Evolutionary conservation across 92 coral and sea anemone species (phyloP).

Genomic region (Ricordea florida): DNA sequence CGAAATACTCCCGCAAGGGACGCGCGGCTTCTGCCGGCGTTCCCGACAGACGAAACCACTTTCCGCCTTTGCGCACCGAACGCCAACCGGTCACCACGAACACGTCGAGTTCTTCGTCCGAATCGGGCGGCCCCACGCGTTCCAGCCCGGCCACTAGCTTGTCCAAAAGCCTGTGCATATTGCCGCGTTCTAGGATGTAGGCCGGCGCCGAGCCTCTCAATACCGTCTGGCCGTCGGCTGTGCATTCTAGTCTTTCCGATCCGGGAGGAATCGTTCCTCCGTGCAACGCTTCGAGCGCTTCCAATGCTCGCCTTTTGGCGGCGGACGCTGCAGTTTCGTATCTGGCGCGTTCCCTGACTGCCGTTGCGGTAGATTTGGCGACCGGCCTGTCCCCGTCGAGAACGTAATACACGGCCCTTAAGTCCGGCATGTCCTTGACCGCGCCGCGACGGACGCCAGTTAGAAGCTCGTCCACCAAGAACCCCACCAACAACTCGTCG

Average conservation of each 20-base stretch:
- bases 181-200: neutral
- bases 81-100: neutral
- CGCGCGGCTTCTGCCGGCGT: neutral
- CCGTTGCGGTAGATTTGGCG: neutral
- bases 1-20: neutral
- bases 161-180: neutral
- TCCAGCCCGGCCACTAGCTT: neutral
- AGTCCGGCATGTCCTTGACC: neutral
- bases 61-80: neutral
- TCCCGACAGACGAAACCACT: neutral
- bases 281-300: neutral
- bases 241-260: neutral
- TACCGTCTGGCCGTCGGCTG: neutral
- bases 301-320: neutral
- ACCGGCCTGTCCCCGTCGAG: neutral
- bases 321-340: neutral
- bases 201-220: neutral
- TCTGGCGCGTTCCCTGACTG: neutral
- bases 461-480: neutral
- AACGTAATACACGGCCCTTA: neutral
- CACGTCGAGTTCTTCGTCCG: neutral
- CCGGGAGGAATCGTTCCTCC: neutral
- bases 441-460: neutral
- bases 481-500: neutral
- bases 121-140: neutral